Evolutionary conservation across 2,113 vertebrate species (phyloP).

Genomic region (Melanerpes aurifrons): DNA sequence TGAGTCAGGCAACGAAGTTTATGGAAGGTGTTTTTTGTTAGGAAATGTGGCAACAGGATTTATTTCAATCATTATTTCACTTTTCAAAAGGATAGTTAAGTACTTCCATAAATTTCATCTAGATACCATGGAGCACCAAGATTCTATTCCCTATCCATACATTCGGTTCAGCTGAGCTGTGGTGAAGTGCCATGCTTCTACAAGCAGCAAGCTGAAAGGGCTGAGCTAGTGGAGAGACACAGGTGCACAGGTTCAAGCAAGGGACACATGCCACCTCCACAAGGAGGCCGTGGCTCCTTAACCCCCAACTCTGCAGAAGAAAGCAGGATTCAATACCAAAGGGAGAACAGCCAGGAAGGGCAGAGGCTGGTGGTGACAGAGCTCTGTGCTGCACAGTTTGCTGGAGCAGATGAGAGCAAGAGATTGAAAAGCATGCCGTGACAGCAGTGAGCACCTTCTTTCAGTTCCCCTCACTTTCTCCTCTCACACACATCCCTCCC

Average conservation of each 20-base stretch:
- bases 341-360: not conserved
- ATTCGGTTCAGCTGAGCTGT: not conserved
- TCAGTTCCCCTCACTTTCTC: not conserved
- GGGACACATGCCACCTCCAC: not conserved
- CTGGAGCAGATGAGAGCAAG: not conserved
- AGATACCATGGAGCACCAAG: not conserved
- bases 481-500: not conserved
- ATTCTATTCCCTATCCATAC: not conserved
- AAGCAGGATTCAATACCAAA: not conserved
- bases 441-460: not conserved
- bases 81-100: not conserved
- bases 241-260: not conserved
- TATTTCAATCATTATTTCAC: not conserved
- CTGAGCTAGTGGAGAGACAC: not conserved
- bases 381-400: not conserved
- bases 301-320: not conserved
- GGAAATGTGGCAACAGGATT: slow-evolving; percentile 30
- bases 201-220: not conserved
- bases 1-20: not conserved
- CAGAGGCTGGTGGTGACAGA: not conserved
- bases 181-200: not conserved
- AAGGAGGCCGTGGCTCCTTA: not conserved
- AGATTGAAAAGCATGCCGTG: not conserved
- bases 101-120: not conserved
- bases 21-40: not conserved